Percentiles rank a stretch among this genome's conserved stretches.
Conservation (phyloP, 2,888 invertebrate genomes). For the Eulithis prunata region DNA sequence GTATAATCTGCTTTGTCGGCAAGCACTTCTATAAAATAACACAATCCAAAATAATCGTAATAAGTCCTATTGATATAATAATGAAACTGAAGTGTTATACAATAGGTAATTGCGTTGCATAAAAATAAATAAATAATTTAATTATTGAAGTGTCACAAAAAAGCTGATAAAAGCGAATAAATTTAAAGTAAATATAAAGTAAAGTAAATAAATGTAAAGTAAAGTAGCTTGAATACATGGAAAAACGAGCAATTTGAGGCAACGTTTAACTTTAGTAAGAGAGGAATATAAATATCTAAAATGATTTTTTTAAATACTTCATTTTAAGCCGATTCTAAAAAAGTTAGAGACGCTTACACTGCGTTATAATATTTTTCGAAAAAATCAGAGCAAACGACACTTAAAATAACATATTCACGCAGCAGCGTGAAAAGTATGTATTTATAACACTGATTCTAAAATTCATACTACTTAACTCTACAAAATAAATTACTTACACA, state of each 20-base stretch:
- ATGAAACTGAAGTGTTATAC: constrained; percentile 40
- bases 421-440: constrained; percentile 18
- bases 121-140: constrained; percentile 50
- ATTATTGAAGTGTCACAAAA: constrained; percentile 36
- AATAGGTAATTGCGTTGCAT: constrained; percentile 45
- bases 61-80: constrained; percentile 25
- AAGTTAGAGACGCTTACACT: too few relatives aligned
- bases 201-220: too few relatives aligned
- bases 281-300: background rate
- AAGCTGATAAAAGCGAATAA: background rate
- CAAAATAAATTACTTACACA: constrained; percentile 40
- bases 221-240: background rate
- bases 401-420: constrained; percentile 4
- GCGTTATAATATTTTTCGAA: background rate
- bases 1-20: constrained; percentile 21
- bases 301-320: background rate
- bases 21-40: constrained; percentile 1
- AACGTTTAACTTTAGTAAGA: background rate
- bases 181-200: too few relatives aligned
- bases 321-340: too few relatives aligned
- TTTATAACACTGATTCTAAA: constrained; percentile 33
- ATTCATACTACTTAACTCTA: constrained; percentile 25
- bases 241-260: background rate
- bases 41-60: constrained; percentile 20
- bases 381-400: too few relatives aligned